Evolutionary conservation across 2,888 invertebrate species (phyloP), one percentile per base, ranked within the genome.

Genomic region (Liopterus haemorrhoidalis): DNA sequence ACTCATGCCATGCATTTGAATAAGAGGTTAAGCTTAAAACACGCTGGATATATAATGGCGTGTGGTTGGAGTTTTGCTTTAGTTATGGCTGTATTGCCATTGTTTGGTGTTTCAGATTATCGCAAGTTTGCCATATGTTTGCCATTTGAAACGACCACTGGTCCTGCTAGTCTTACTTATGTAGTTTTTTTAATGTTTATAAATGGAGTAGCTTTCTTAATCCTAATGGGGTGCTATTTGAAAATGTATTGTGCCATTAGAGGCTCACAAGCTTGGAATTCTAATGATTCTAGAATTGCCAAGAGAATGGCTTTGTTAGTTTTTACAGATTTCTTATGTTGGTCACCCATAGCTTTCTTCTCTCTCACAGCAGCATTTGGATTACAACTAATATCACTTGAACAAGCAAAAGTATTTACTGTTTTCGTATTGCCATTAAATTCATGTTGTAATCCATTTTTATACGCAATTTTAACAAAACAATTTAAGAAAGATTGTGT

Each of bases 401-500:
- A 95, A 65, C 90, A 93, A 69, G 95, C 96, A 33, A 97, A 97
- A 73, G 84, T 90, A 55, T 92, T 90, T 65, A 94, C 94, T 2
- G 94, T 97, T 27, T 95, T 97, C 66, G 85, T 97, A 42, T 73
- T 96, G 57, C 96, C 97, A 2, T 72, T 97, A 51, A 97, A 97
- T 70, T 91, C 92, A 9, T 96, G 95, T 68, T 94, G 95, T 70
- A 97, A 97, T 70, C 97, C 97, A 0, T 96, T 96, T 67, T 78
- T 97, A 19, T 97, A 97, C 67, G 96, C 96, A 38, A 95, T 96
- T 56, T 81, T 96, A 60, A 96, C 96, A 5, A 95, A 96, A 65
- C 94, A 95, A 67, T 95, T 95, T 68, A 95, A 95, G 69, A 92
- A 93, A 69, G 95, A 96, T 70, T 95, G 95, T 70, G 88, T 94